phyloP scores from a whole-genome alignment of 1,140 invertebrate species.

The Apocrypta bakeri region DNA sequence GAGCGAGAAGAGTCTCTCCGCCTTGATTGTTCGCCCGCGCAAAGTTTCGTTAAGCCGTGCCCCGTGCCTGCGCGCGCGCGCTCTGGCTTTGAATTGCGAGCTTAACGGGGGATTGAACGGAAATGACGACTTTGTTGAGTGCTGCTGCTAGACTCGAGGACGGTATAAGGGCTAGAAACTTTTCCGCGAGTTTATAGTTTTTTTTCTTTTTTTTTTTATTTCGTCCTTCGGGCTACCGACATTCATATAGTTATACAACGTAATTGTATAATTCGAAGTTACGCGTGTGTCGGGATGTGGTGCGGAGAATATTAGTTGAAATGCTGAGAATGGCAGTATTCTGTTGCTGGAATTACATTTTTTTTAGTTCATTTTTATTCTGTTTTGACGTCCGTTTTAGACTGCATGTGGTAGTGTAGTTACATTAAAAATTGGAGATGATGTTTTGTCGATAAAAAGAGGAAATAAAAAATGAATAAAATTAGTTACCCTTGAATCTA shows the following conservation, averaged over 20 bases:
- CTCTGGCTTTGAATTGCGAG: constrained; percentile 31
- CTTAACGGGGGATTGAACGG: constrained; percentile 28
- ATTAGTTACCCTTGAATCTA: no score
- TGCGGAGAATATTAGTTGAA: no score
- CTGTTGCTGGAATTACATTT: no score
- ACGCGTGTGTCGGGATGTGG: no score
- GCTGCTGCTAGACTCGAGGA: background rate
- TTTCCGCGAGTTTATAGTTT: background rate
- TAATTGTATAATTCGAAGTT: no score
- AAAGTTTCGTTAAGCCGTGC: constrained; percentile 44
- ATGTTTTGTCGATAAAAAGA: no score
- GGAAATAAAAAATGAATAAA: no score
- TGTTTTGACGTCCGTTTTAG: no score
- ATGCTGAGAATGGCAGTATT: no score
- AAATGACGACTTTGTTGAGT: constrained; percentile 34
- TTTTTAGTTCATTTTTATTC: no score
- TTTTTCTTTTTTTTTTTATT: background rate
- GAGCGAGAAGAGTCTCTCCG: constrained; percentile 44
- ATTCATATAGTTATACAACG: background rate
- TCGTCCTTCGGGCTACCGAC: background rate
- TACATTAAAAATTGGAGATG: no score
- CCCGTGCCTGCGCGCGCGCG: background rate
- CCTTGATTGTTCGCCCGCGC: constrained; percentile 52
- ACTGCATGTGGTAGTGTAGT: no score
- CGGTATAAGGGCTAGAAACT: background rate